Evolutionary conservation across 2,797 vertebrate genomes (phyloP), one percentile per base, ranked within the genome.

Genomic region (Podarcis siculus): DNA sequence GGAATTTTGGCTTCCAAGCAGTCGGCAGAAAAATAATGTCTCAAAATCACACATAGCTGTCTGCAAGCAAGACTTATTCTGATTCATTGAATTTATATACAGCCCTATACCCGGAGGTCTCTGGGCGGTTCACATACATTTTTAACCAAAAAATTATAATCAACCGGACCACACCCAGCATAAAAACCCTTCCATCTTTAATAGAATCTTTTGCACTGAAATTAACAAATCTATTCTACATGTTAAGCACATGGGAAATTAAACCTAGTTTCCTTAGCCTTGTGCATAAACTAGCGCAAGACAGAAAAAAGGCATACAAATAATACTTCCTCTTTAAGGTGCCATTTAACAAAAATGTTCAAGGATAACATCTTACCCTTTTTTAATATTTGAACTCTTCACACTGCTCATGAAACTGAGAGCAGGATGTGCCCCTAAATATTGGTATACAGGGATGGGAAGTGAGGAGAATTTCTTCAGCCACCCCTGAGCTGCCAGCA

Each of bases 1-100:
- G 49, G 49, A 55, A 55, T 55, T 15, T 72, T 83, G 85, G 76
- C 64, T 92, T 79, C 86, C 72, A 78, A 92, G 82, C 71, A 67
- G 58, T 82, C 76, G 66, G 61, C 0, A 93, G 89, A 90, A 94
- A 94, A 92, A 32, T 69, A 86, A 94, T 87, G 88, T n/a, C 81
- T 94, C 76, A 95, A 91, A 94, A 94, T 90, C 91, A 90, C 80
- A 95, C 87, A 85, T 55, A 55, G 91, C 67, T 91, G 35, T 27
- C 83, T 45, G 27, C 80, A 58, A 91, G 91, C 83, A 91, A 90
- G 86, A 87, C 25, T 37, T 86, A 49, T 15, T 49, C 10, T 49
- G 3, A 13, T 9, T 49, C 10, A 13, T 12, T 49, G 49, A 49
- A 49, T 49, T 49, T 49, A 49, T 49, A 55, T 13, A 55, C 49